Percentiles rank a stretch among this genome's conserved stretches.
phyloP scores from a whole-genome alignment of 2,113 vertebrate species.

The Phyllopteryx taeniolatus region DNA sequence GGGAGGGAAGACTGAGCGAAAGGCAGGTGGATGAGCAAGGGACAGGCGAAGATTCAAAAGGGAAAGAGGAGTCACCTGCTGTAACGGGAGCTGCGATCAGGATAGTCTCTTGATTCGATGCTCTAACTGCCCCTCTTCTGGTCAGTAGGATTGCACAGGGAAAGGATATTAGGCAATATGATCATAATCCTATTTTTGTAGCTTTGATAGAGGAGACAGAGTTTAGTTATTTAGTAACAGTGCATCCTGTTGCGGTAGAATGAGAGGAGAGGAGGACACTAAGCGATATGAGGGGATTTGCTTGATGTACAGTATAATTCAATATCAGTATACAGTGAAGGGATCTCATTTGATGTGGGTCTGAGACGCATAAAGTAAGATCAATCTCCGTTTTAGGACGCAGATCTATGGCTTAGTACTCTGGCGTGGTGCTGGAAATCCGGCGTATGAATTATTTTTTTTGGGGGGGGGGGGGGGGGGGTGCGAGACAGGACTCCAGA shows the following conservation, averaged over 20 bases:
- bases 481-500: no score
- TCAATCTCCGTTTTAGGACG: no score
- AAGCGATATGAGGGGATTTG: slow-evolving; percentile 27
- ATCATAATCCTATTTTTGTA: slow-evolving; percentile 54
- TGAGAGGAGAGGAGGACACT: slow-evolving; percentile 27
- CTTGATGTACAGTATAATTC: slow-evolving; percentile 17
- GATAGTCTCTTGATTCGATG: slow-evolving; percentile 37
- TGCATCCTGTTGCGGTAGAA: slow-evolving; percentile 21
- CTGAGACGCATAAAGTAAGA: no score
- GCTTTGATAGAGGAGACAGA: slow-evolving; percentile 30
- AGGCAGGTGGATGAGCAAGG: not conserved
- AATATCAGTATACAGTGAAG: slow-evolving; percentile 11
- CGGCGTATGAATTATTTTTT: no score
- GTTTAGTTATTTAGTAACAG: slow-evolving; percentile 44
- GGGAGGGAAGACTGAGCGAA: not conserved
- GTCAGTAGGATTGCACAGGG: slow-evolving; percentile 7
- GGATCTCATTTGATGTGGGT: no score
- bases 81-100: slow-evolving; percentile 22
- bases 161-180: slow-evolving; percentile 12
- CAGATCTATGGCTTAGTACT: no score
- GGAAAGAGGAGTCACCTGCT: slow-evolving; percentile 6
- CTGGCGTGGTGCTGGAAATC: no score
- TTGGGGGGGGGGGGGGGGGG: no score
- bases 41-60: not conserved
- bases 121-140: slow-evolving; percentile 51